Conservation (phyloP, 2,113 vertebrate species). For the Anthoscopus minutus region DNA sequence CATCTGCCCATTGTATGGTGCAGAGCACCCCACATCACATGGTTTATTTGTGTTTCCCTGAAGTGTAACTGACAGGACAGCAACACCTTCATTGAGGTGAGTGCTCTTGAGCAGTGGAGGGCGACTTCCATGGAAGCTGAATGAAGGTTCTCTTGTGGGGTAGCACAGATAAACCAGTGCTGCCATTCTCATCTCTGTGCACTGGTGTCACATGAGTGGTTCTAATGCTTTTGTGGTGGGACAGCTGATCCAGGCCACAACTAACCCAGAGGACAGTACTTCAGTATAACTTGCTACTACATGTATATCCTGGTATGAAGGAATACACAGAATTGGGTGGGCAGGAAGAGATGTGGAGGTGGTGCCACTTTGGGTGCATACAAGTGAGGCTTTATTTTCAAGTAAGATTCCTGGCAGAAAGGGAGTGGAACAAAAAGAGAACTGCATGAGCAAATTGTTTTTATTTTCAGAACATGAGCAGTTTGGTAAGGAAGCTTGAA, state of each 20-base stretch:
- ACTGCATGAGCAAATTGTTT: background rate
- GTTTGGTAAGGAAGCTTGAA: background rate
- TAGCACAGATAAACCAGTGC: background rate
- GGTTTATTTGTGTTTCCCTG: background rate
- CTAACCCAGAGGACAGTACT: background rate
- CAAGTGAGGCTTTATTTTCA: background rate
- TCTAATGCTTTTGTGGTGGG: background rate
- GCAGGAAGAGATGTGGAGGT: background rate
- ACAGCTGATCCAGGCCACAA: background rate
- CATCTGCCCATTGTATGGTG: rapidly evolving
- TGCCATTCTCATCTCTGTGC: background rate
- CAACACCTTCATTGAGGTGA: background rate
- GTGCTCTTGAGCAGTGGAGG: background rate
- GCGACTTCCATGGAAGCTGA: background rate
- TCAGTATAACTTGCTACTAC: background rate
- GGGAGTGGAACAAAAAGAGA: background rate
- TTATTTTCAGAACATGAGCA: background rate
- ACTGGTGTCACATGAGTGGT: rapidly evolving
- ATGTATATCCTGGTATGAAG: background rate
- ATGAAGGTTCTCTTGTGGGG: background rate
- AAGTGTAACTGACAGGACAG: background rate
- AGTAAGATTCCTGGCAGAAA: background rate
- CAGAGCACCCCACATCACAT: background rate
- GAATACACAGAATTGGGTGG: background rate
- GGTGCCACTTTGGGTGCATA: background rate